These are phyloP conservation scores for Unio delphinus DNA, from an alignment of 2,888 invertebrate genomes.

Conservation along the genomic window DNA sequence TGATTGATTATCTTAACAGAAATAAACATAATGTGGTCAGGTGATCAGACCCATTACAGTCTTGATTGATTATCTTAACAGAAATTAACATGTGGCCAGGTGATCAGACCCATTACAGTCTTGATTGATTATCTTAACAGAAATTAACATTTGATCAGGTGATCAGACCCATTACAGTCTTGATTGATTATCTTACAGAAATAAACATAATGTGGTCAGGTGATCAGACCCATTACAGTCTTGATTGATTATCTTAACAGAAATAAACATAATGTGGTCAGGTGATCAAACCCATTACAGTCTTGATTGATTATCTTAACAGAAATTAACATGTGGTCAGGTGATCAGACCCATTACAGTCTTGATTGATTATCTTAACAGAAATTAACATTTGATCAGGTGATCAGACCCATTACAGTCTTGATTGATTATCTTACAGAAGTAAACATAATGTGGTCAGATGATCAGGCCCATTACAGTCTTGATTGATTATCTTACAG, in stretches of 20 bases:
- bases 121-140: conserved; percentile 37
- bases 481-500: conserved; percentile 38
- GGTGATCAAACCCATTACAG: too few species aligned
- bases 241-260: conserved; percentile 6
- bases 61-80: conserved; percentile 26
- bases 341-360: too few species aligned
- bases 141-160: conserved; percentile 69
- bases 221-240: conserved; percentile 69
- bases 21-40: conserved; percentile 69
- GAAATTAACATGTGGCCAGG: conserved; percentile 70
- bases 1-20: conserved; percentile 47
- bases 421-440: too few species aligned
- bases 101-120: conserved; percentile 69
- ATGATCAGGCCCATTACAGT: too few species aligned
- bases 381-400: too few species aligned
- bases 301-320: too few species aligned
- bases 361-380: too few species aligned
- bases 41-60: conserved; percentile 70
- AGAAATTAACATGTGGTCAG: too few species aligned
- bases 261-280: too few species aligned
- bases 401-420: too few species aligned
- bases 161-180: conserved; percentile 69
- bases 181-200: conserved; percentile 46
- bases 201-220: conserved; percentile 69
- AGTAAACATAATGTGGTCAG: too few species aligned